Conservation (phyloP, 2,113 vertebrate genomes). For the Mustelus asterias region DNA sequence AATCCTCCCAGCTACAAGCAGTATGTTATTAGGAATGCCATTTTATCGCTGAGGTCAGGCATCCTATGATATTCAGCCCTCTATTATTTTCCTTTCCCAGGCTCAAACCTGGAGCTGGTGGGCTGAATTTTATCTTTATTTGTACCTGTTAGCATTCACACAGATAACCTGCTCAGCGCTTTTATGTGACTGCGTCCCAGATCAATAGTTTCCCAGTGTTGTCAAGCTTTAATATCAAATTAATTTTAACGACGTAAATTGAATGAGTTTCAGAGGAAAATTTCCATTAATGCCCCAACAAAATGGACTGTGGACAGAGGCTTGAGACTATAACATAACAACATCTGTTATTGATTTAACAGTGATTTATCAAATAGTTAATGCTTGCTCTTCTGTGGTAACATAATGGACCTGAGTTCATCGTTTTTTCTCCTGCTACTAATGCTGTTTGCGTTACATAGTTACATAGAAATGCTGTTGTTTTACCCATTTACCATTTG, state of each 20-base stretch:
- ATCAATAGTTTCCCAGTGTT: not conserved
- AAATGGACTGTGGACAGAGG: not conserved
- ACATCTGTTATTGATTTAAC: not conserved
- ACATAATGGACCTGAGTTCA: not conserved
- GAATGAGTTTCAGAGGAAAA: not conserved
- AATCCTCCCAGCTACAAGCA: not conserved
- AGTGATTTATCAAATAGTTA: not conserved
- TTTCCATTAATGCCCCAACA: not conserved
- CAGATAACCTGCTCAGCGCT: not conserved
- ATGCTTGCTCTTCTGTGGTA: not conserved
- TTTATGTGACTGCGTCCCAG: not conserved
- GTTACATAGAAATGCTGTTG: not conserved
- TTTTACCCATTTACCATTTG: not conserved
- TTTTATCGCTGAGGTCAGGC: not conserved
- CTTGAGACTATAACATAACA: not conserved
- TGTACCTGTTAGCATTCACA: not conserved
- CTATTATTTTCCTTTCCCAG: constrained; percentile 28
- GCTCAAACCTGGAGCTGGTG: not conserved
- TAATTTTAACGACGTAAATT: not conserved
- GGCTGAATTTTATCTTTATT: not conserved
- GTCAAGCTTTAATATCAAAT: not conserved
- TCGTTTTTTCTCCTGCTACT: not conserved
- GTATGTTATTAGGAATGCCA: constrained; percentile 5
- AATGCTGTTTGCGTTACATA: not conserved
- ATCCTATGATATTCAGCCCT: constrained; percentile 3